A percentile compares a stretch with the other conserved stretches of the same genome.
phyloP scores from a whole-genome alignment of 1,140 invertebrate species.

The Rhizoglyphus robini region DNA sequence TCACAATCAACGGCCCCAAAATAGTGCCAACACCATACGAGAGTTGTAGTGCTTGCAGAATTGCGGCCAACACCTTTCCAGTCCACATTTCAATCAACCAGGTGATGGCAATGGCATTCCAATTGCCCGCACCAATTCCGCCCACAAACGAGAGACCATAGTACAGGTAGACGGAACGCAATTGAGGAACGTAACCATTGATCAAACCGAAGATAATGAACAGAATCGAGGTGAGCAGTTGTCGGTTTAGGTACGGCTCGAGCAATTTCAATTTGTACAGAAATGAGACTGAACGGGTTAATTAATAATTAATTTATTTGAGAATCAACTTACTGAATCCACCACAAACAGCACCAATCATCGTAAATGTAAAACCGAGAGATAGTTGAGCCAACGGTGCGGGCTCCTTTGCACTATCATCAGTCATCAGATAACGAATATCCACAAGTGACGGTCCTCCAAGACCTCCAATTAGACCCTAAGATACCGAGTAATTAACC shows the following conservation, averaged over 20 bases:
- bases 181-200: background rate
- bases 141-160: background rate
- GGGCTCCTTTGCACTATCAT: too few species aligned
- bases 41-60: background rate
- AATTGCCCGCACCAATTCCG: background rate
- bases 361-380: too few species aligned
- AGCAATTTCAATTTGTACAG: background rate
- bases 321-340: too few species aligned
- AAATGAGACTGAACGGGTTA: background rate
- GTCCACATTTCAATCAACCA: background rate
- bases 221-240: background rate
- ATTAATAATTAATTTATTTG: too few species aligned
- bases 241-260: background rate
- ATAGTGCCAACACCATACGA: background rate
- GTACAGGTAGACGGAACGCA: background rate
- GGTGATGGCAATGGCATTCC: background rate
- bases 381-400: too few species aligned
- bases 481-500: too few species aligned
- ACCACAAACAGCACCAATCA: too few species aligned
- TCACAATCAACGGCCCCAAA: background rate
- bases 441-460: too few species aligned
- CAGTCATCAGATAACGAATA: too few species aligned
- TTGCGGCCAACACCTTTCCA: background rate
- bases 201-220: background rate
- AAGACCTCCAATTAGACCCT: too few species aligned